A percentile compares a stretch with the other conserved stretches of the same genome.
Conservation (phyloP, 2,888 invertebrate genomes). For the Melanophora roralis region DNA sequence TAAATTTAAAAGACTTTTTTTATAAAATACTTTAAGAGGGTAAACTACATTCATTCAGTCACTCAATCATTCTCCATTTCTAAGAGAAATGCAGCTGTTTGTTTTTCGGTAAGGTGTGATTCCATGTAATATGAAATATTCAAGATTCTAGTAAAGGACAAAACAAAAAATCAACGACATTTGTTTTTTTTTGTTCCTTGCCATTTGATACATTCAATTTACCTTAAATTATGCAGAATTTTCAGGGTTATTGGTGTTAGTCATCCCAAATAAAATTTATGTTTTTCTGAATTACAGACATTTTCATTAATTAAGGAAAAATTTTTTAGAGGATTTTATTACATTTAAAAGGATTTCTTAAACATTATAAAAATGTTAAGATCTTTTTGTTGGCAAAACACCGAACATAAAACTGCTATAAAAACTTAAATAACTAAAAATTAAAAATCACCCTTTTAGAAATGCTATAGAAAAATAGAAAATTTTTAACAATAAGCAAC, state of each 20-base stretch:
- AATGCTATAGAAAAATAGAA: background rate
- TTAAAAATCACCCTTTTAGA: background rate
- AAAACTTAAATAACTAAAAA: background rate
- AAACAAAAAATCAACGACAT: background rate
- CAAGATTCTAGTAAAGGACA: background rate
- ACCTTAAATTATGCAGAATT: constrained; percentile 24
- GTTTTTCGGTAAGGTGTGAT: constrained; percentile 36
- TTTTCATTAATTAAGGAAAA: constrained; percentile 36
- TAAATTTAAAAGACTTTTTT: constrained; percentile 16
- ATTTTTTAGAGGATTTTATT: constrained; percentile 29
- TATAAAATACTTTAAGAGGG: constrained; percentile 35
- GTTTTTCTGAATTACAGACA: background rate
- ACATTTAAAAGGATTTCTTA: constrained; percentile 18
- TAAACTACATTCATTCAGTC: constrained; percentile 21
- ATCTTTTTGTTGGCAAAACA: constrained; percentile 37
- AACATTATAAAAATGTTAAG: background rate
- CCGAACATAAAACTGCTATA: constrained; percentile 29
- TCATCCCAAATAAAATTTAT: background rate
- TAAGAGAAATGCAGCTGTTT: constrained; percentile 37
- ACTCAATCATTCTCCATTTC: constrained; percentile 5
- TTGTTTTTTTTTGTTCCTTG: constrained; percentile 24
- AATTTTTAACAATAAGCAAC: too few relatives aligned
- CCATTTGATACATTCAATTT: constrained; percentile 41
- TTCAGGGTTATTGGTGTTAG: constrained; percentile 23
- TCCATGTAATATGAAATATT: constrained; percentile 47